A percentile compares a stretch with the other conserved stretches of the same genome.
Evolutionary conservation across 2,113 vertebrate species (phyloP).

Genomic region (Tragelaphus imberbis): DNA sequence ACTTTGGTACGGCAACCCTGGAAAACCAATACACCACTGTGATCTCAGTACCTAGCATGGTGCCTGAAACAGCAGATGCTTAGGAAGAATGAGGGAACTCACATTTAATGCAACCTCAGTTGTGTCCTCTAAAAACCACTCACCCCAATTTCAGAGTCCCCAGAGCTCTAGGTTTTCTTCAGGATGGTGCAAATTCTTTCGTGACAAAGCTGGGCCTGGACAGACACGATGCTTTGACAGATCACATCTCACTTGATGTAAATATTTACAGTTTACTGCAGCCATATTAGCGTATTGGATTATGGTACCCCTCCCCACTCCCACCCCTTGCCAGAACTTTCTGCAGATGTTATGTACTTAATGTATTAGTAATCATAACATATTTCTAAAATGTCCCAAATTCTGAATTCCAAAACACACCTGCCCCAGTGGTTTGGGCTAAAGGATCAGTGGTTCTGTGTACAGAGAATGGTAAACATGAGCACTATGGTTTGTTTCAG

Average conservation of each 20-base stretch:
- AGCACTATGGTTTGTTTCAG: background rate
- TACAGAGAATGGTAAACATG: background rate
- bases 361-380: background rate
- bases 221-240: background rate
- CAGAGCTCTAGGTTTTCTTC: background rate
- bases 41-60: background rate
- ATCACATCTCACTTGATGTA: background rate
- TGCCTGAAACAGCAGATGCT: background rate
- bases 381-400: background rate
- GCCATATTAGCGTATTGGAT: background rate
- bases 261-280: constrained; percentile 31
- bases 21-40: background rate
- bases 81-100: background rate
- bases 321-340: background rate
- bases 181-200: background rate
- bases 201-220: background rate
- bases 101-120: background rate
- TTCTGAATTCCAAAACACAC: background rate
- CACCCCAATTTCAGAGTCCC: background rate
- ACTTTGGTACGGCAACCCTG: background rate
- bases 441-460: background rate
- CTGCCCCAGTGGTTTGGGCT: background rate
- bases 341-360: background rate
- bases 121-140: background rate
- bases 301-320: background rate